Evolutionary conservation across 2,888 invertebrate genomes (phyloP).

Genomic region (Dryobota labecula): DNA sequence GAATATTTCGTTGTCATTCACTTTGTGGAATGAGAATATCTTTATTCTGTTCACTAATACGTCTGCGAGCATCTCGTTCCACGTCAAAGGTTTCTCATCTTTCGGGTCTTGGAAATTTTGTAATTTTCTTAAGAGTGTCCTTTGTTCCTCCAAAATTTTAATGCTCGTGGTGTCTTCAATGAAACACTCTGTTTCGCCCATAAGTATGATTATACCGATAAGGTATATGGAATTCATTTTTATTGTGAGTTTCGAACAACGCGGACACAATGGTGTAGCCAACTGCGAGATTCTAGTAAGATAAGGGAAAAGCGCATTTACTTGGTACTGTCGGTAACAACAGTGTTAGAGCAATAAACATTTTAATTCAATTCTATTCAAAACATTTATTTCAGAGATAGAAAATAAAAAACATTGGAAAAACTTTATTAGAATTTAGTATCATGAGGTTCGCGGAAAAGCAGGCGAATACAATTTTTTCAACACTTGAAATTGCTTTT

Average conservation of each 20-base stretch:
- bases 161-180: constrained; percentile 67
- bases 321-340: constrained; percentile 74
- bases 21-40: constrained; percentile 75
- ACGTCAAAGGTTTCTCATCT: constrained; percentile 76
- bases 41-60: constrained; percentile 82
- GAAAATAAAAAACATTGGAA: too few relatives aligned
- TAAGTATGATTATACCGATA: constrained; percentile 76
- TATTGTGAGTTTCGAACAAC: constrained; percentile 73
- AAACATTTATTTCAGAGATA: too few relatives aligned
- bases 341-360: constrained; percentile 38
- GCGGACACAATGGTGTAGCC: constrained; percentile 77
- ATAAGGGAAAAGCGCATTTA: constrained; percentile 78
- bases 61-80: constrained; percentile 85
- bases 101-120: constrained; percentile 76
- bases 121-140: constrained; percentile 82
- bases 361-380: neutral
- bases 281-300: constrained; percentile 80
- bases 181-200: constrained; percentile 73
- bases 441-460: neutral
- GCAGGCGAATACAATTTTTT: neutral
- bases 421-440: neutral
- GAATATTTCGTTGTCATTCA: constrained; percentile 63
- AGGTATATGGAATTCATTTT: constrained; percentile 80
- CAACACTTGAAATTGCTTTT: neutral
- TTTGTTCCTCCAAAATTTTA: constrained; percentile 74